Conservation (phyloP, 2,113 vertebrate genomes). For the Oncorhynchus clarkii region DNA sequence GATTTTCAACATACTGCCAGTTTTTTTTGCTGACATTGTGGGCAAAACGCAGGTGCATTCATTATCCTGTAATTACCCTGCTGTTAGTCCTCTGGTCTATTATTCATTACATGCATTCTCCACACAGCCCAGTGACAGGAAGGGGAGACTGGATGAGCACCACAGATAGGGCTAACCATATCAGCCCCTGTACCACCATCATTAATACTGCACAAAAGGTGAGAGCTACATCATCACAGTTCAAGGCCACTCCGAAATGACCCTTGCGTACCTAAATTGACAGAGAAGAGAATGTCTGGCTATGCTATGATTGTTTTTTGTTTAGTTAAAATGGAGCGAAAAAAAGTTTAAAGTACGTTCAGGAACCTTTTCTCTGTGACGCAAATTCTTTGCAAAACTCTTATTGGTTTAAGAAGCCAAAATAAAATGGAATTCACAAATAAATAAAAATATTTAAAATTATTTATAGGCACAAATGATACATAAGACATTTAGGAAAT, state of each 20-base stretch:
- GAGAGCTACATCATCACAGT: conserved; percentile 52
- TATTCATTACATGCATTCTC: conserved; percentile 70
- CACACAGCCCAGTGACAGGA: conserved; percentile 63
- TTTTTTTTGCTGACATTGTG: conserved; percentile 63
- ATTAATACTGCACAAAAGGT: conserved; percentile 58
- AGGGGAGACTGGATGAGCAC: conserved; percentile 67
- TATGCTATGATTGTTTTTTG: not conserved
- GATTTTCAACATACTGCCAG: conserved; percentile 50
- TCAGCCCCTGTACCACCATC: conserved; percentile 48
- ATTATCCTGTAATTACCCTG: conserved; percentile 78
- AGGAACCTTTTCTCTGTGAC: not conserved
- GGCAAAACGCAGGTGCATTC: conserved; percentile 74
- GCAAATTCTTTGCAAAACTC: not conserved
- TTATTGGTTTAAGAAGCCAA: not conserved
- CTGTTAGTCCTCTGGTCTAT: conserved; percentile 72
- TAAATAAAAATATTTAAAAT: not conserved
- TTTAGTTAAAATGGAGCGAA: not conserved
- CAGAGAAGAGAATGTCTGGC: not conserved
- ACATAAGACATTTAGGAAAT: conserved; percentile 15
- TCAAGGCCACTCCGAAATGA: conserved; percentile 66
- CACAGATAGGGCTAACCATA: conserved; percentile 52
- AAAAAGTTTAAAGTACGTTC: not conserved
- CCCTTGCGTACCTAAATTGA: not conserved
- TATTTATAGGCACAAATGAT: not conserved
- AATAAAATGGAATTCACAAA: not conserved